Percentiles rank a stretch among this genome's conserved stretches.
Evolutionary conservation across 2,113 vertebrate species (phyloP).

Genomic region (Sylvicapra grimmia): DNA sequence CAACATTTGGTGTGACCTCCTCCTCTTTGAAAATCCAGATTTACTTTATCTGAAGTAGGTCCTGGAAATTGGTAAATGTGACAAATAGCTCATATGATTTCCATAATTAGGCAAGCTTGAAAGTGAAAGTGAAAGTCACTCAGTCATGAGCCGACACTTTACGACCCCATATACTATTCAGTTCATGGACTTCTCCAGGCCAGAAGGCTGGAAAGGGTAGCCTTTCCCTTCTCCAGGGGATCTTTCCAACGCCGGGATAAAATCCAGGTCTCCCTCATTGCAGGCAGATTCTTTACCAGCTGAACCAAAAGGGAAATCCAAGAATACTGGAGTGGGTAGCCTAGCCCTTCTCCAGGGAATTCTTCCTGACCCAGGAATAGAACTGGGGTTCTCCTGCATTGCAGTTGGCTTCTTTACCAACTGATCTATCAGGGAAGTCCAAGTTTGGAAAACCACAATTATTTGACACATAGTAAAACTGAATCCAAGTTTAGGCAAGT

Average conservation of each 20-base stretch:
- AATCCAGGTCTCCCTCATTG: background rate
- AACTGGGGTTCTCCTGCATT: rapidly evolving
- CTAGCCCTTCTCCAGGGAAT: background rate
- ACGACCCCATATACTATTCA: rapidly evolving
- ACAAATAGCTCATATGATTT: background rate
- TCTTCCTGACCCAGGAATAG: background rate
- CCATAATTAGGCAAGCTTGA: background rate
- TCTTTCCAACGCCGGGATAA: background rate
- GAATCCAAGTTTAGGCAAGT: background rate
- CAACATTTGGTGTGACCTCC: rapidly evolving
- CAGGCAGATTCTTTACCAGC: background rate
- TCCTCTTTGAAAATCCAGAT: background rate
- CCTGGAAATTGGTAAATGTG: background rate
- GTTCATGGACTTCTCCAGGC: background rate
- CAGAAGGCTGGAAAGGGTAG: background rate
- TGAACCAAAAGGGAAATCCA: background rate
- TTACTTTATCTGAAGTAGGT: background rate
- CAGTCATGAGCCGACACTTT: background rate
- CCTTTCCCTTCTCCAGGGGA: background rate
- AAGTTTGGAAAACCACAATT: background rate
- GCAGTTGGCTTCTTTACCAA: background rate
- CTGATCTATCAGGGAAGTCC: background rate
- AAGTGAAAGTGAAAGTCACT: background rate
- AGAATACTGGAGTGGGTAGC: background rate
- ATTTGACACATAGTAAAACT: constrained; percentile 9